Conservation (phyloP, 2,113 vertebrate species). For the Glaucidium brasilianum region DNA sequence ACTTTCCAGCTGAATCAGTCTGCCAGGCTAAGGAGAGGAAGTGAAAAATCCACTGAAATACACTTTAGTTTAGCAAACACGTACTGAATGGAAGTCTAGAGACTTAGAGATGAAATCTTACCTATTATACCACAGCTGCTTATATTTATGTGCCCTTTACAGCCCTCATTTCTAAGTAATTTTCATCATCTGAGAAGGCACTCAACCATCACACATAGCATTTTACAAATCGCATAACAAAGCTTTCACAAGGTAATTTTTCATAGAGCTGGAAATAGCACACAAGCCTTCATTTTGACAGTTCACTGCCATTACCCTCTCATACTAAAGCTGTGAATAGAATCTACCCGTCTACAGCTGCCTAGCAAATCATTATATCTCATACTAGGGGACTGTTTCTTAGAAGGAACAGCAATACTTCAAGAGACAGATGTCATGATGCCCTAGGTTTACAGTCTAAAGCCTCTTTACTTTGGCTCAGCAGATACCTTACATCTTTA, state of each 20-base stretch:
- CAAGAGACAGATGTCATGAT: neutral
- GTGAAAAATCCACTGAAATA: conserved; percentile 8
- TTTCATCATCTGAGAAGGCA: conserved; percentile 47
- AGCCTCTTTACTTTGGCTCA: neutral
- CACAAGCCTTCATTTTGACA: conserved; percentile 31
- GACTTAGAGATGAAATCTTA: conserved; percentile 29
- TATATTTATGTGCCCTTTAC: conserved; percentile 62
- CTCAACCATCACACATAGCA: conserved; percentile 5
- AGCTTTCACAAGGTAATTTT: conserved; percentile 51
- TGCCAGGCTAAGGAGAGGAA: neutral
- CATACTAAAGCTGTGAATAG: conserved; percentile 15
- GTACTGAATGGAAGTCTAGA: neutral
- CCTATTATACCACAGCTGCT: conserved; percentile 47
- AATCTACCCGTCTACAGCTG: neutral
- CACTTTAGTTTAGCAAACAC: neutral
- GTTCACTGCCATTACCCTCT: conserved; percentile 8
- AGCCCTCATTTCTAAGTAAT: conserved; percentile 49
- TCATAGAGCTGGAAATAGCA: conserved; percentile 44
- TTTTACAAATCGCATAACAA: conserved; percentile 57
- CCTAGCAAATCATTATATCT: neutral
- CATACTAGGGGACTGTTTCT: neutral
- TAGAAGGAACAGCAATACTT: neutral
- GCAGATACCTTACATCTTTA: neutral
- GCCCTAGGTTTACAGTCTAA: neutral
- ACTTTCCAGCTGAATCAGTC: neutral